Evolutionary conservation across 1,140 invertebrate species (phyloP).

Genomic region (Bombus breviceps): DNA sequence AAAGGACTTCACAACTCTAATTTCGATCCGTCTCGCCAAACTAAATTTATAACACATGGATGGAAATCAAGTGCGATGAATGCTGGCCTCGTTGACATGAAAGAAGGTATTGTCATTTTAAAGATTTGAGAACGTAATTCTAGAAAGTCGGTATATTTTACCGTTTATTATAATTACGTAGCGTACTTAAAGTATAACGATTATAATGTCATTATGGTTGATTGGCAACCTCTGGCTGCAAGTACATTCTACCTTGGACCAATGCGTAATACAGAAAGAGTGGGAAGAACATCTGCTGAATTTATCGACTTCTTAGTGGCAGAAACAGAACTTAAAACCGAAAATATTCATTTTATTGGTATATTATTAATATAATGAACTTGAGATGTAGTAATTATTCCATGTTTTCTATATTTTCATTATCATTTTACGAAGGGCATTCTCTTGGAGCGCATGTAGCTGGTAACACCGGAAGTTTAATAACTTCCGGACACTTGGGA

Average conservation of each 20-base stretch:
- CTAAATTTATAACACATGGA: constrained; percentile 89
- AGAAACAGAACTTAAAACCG: constrained; percentile 81
- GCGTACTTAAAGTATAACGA: constrained; percentile 85
- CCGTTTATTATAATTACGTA: constrained; percentile 60
- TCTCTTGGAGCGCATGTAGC: constrained; percentile 95
- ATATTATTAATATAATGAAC: constrained; percentile 17
- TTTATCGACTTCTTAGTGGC: constrained; percentile 85
- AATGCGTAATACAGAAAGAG: constrained; percentile 85
- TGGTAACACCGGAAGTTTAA: constrained; percentile 89
- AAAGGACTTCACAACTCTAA: constrained; percentile 76
- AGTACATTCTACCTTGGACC: constrained; percentile 87
- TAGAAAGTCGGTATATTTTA: neutral
- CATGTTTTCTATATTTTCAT: neutral
- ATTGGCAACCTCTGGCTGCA: constrained; percentile 86
- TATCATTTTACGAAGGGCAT: constrained; percentile 84
- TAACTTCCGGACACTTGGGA: constrained; percentile 82
- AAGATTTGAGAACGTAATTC: neutral
- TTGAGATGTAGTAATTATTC: neutral
- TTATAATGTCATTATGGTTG: constrained; percentile 87
- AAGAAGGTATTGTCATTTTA: constrained; percentile 72
- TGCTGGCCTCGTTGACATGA: constrained; percentile 70
- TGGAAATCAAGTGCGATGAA: constrained; percentile 85
- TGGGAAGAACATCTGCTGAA: constrained; percentile 85
- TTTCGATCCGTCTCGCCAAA: constrained; percentile 84
- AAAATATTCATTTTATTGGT: constrained; percentile 86